A percentile compares a stretch with the other conserved stretches of the same genome.
phyloP scores from a whole-genome alignment of 2,888 invertebrate species.

The Drosophila neotestacea region DNA sequence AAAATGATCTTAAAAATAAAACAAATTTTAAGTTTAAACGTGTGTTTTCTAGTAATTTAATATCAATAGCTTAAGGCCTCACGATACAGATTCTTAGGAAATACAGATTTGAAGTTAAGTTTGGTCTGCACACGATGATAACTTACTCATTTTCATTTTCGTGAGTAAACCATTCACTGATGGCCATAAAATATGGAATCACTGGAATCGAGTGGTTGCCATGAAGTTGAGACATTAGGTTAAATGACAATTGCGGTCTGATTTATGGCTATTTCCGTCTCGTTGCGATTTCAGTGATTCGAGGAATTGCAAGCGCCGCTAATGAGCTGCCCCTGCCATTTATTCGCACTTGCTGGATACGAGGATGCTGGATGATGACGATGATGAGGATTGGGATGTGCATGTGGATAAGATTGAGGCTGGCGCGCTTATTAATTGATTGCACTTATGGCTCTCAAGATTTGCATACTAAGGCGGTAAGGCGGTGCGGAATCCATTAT shows the following conservation, averaged over 20 bases:
- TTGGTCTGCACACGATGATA: no score
- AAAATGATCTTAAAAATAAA: no score
- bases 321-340: slow-evolving; percentile 73
- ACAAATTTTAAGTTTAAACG: no score
- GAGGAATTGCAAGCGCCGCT: slow-evolving; percentile 83
- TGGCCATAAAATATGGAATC: slow-evolving; percentile 18
- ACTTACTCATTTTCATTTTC: background rate
- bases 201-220: slow-evolving; percentile 14
- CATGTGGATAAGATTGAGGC: background rate
- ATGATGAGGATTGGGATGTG: slow-evolving; percentile 3
- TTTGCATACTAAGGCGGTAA: slow-evolving; percentile 47
- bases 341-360: slow-evolving; percentile 53
- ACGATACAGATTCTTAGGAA: no score
- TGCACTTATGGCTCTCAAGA: slow-evolving; percentile 72
- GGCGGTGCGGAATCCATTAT: slow-evolving; percentile 72
- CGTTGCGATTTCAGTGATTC: slow-evolving; percentile 83
- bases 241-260: slow-evolving; percentile 75
- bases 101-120: no score
- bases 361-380: background rate
- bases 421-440: slow-evolving; percentile 71
- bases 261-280: slow-evolving; percentile 84
- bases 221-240: slow-evolving; percentile 63
- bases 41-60: no score
- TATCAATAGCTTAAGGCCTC: no score
- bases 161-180: background rate